phyloP scores from a whole-genome alignment of 2,113 vertebrate species.

The Columba livia region DNA sequence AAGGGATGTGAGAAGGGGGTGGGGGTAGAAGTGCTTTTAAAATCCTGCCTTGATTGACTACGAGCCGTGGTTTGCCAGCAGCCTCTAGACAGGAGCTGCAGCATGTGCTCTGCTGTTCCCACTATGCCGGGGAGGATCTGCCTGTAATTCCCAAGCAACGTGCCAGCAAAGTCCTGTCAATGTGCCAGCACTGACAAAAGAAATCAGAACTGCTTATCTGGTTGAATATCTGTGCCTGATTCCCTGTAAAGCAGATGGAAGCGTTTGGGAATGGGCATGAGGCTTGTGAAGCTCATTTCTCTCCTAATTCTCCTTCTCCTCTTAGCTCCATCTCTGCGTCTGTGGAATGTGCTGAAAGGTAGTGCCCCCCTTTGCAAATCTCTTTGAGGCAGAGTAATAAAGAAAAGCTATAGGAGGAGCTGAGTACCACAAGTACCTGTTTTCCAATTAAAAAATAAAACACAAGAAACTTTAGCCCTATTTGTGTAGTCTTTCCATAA shows the following conservation, averaged over 20 bases:
- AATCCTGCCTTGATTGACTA: slow-evolving; percentile 27
- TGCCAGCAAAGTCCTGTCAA: not conserved
- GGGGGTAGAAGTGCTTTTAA: slow-evolving; percentile 1
- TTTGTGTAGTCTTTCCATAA: not conserved
- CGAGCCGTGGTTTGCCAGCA: not conserved
- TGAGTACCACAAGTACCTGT: accelerated
- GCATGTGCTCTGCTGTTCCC: not conserved
- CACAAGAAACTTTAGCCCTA: not conserved
- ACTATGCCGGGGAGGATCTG: not conserved
- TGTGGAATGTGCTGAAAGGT: not conserved
- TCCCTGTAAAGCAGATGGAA: not conserved
- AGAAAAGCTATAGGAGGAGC: not conserved
- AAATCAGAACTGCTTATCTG: not conserved
- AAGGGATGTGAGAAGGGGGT: not conserved
- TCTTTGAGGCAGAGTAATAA: not conserved
- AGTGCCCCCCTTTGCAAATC: not conserved
- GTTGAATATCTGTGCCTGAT: not conserved
- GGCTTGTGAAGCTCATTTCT: not conserved
- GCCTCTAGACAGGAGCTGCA: not conserved
- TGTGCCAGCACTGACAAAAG: not conserved
- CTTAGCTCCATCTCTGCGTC: not conserved
- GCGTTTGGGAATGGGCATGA: not conserved
- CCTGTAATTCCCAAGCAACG: not conserved
- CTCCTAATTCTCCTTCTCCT: not conserved
- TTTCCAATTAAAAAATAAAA: not conserved